phyloP scores from a whole-genome alignment of 2,113 vertebrate genomes.

The Raphicerus campestris region DNA sequence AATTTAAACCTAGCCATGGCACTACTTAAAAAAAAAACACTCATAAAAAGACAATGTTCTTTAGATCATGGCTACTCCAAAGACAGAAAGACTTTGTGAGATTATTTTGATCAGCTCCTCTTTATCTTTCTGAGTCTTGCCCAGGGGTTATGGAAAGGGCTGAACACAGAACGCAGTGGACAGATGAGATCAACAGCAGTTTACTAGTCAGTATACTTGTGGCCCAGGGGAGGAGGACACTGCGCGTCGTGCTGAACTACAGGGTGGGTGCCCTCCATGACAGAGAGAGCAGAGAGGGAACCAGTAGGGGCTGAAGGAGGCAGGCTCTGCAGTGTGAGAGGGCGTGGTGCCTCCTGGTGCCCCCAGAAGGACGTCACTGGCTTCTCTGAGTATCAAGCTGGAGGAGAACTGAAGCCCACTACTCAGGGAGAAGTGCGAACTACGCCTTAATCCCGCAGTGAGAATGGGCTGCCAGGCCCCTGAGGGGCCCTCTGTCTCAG shows the following conservation, averaged over 20 bases:
- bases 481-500: not conserved
- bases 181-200: not conserved
- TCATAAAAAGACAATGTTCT: not conserved
- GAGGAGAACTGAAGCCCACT: not conserved
- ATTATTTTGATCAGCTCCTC: not conserved
- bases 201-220: not conserved
- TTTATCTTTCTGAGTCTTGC: not conserved
- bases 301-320: not conserved
- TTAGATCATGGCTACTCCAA: not conserved
- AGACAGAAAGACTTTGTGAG: not conserved
- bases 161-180: not conserved
- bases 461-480: not conserved
- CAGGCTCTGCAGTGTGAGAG: not conserved
- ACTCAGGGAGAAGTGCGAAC: not conserved
- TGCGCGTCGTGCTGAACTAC: rapidly evolving
- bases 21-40: not conserved
- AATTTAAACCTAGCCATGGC: not conserved
- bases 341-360: not conserved
- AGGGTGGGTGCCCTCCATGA: not conserved
- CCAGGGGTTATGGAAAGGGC: not conserved
- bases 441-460: not conserved
- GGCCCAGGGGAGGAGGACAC: not conserved
- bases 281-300: not conserved
- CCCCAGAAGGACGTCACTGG: not conserved
- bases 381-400: not conserved